Evolutionary conservation across 2,113 vertebrate genomes (phyloP), one percentile per base, ranked within the genome.

Genomic region (Actenoides lindsayi): DNA sequence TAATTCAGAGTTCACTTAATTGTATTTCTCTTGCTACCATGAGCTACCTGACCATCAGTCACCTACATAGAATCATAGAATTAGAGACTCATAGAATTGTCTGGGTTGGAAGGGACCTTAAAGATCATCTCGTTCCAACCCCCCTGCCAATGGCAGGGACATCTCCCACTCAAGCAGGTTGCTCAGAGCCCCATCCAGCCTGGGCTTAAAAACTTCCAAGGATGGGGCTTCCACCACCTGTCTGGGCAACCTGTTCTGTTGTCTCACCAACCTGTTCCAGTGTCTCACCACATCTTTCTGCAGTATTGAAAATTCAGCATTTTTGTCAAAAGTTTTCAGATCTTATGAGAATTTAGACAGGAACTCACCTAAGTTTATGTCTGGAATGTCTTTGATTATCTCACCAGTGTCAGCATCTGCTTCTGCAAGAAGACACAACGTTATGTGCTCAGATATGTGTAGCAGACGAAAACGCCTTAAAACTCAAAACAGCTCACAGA

Each of bases 291-390:
- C 1, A 2, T 16, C 37, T 70, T 37, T 64, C 60, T 18, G 46
- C 30, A 30, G 23, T 15, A 85, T 5, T 67, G 35, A 89, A 90
- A 85, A 51, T 16, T 41, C 57, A 85, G 6, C 28, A 59, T 74
- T 89, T 89, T 81, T 17, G 42, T 94, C 19, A 50, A 21, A 25
- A 1, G 27, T 88, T 84, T 73, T 90, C 75, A 64, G 35, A 16
- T 25, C 51, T 75, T 37, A 46, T 30, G 64, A 79, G 50, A 82
- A 63, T 35, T 48, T 83, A 67, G 85, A 56, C 63, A 28, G 33
- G 48, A 88, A 97, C 98, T 89, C 81, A 98, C 98, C 98, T 77
- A 96, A 69, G 59, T 98, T 98, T 84, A 98, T 98, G 13, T 97
- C 89, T 75, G 97, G 85, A 96, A 98, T 98, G 59, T 97, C 98